A percentile compares a stretch with the other conserved stretches of the same genome.
These are phyloP conservation scores for Alca torda DNA, from an alignment of 2,797 vertebrate species.

Conservation along the genomic window DNA sequence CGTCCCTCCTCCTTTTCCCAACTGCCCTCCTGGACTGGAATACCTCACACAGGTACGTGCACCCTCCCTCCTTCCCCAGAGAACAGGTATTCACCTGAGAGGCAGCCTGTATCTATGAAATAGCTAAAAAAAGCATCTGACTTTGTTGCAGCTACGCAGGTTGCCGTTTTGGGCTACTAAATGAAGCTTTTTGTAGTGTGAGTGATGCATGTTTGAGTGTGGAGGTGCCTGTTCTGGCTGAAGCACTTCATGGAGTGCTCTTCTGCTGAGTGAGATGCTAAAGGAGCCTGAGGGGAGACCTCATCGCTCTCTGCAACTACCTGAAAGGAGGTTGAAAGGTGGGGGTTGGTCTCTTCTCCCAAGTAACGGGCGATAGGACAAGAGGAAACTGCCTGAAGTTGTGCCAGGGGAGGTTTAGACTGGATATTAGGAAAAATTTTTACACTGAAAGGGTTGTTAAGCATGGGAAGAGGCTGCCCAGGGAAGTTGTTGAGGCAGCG, in stretches of 20 bases:
- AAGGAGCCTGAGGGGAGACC: not conserved
- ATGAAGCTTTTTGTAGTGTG: not conserved
- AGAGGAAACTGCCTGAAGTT: no score
- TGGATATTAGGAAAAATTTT: no score
- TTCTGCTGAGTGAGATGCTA: not conserved
- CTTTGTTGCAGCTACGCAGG: not conserved
- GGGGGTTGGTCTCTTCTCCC: no score
- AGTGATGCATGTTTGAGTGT: not conserved
- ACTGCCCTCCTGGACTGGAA: conserved; percentile 89
- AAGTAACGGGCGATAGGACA: no score
- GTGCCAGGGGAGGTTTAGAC: no score
- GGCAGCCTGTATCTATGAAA: not conserved
- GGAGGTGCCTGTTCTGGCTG: not conserved
- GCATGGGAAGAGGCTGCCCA: no score
- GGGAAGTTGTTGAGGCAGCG: no score
- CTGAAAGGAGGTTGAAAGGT: no score
- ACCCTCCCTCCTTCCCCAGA: not conserved
- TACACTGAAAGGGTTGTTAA: no score
- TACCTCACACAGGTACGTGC: conserved; percentile 88
- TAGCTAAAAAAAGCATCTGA: not conserved
- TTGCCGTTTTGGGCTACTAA: not conserved
- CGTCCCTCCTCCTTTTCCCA: conserved; percentile 72
- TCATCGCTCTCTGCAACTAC: no score
- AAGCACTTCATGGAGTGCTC: not conserved
- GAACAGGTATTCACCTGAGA: not conserved